Evolutionary conservation across 2,113 vertebrate genomes (phyloP).

Genomic region (Pica pica): DNA sequence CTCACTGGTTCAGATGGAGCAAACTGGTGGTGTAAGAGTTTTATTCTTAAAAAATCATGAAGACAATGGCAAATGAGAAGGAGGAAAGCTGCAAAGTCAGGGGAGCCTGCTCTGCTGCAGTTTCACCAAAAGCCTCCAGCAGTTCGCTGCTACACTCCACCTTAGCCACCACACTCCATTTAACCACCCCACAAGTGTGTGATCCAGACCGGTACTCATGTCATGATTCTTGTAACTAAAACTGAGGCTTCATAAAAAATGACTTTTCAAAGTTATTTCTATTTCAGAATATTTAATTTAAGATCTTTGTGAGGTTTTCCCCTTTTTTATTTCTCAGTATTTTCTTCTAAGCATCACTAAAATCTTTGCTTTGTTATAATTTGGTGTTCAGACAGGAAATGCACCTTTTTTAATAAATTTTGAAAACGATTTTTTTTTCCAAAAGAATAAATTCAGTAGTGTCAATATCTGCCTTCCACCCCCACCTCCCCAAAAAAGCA

Average conservation of each 20-base stretch:
- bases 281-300: not conserved
- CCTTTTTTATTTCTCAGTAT: not conserved
- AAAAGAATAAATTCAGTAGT: not conserved
- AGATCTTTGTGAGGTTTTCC: not conserved
- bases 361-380: not conserved
- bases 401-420: not conserved
- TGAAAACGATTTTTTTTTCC: not conserved
- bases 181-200: not conserved
- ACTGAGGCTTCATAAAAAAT: not conserved
- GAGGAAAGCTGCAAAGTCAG: not conserved
- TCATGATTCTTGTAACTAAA: not conserved
- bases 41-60: not conserved
- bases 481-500: rapidly evolving
- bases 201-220: not conserved
- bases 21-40: not conserved
- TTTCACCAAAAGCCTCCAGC: not conserved
- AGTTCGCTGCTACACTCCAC: not conserved
- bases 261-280: not conserved
- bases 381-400: not conserved
- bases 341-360: not conserved
- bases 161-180: too few relatives aligned
- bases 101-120: not conserved
- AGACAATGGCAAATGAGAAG: not conserved
- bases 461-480: not conserved
- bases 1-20: not conserved